Evolutionary conservation across 2,888 invertebrate species (phyloP).

Genomic region (Rhamnusium bicolor): DNA sequence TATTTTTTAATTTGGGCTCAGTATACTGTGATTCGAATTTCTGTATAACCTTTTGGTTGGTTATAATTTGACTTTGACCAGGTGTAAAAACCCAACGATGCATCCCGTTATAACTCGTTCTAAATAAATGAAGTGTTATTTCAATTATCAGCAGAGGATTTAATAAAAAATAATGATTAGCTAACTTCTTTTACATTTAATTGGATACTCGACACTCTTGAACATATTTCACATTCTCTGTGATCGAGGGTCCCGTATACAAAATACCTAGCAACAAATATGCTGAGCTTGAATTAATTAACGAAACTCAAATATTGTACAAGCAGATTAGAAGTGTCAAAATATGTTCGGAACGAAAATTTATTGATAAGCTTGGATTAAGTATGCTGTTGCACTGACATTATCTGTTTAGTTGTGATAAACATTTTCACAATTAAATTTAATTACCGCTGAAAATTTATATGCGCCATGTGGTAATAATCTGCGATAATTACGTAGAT

Average conservation of each 20-base stretch:
- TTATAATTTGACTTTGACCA: too few relatives aligned
- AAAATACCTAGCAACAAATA: neutral
- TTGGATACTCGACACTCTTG: neutral
- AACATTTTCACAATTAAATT: constrained; percentile 17
- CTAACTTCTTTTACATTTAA: neutral
- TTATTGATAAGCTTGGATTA: constrained; percentile 18
- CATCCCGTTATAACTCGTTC: too few relatives aligned
- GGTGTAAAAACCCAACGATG: too few relatives aligned
- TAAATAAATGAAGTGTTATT: too few relatives aligned
- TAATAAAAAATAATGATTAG: too few relatives aligned
- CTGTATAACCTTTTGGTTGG: too few relatives aligned
- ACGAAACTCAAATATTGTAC: constrained; percentile 17
- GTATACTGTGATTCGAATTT: too few relatives aligned
- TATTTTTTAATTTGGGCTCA: too few relatives aligned
- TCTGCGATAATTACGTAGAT: constrained; percentile 9
- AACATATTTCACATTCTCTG: neutral
- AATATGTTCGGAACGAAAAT: constrained; percentile 4
- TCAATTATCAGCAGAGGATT: too few relatives aligned
- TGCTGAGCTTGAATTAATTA: constrained; percentile 9
- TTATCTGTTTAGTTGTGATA: constrained; percentile 22
- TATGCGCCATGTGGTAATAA: constrained; percentile 2
- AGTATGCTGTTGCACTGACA: neutral
- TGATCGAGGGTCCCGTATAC: neutral
- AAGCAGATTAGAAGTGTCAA: constrained; percentile 15
- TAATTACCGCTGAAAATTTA: constrained; percentile 1